Evolutionary conservation across 1,140 invertebrate genomes (phyloP).

Genomic region (Anastrepha obliqua): DNA sequence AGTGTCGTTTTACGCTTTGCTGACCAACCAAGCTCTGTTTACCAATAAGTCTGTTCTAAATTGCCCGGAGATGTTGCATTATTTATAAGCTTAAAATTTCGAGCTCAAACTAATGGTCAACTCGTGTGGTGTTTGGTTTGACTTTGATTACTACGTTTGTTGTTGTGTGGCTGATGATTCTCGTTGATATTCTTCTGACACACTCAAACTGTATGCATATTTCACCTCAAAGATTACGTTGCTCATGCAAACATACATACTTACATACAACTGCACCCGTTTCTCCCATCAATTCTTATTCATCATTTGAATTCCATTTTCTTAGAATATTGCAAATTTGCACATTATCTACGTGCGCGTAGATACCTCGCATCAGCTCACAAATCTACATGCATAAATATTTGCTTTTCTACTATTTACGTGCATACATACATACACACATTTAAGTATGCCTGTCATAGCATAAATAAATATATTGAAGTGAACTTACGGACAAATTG

Average conservation of each 20-base stretch:
- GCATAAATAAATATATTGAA: background rate
- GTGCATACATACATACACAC: background rate
- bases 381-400: background rate
- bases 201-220: background rate
- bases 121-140: background rate
- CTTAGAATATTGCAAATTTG: constrained; percentile 7
- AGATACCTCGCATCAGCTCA: background rate
- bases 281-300: too few relatives aligned
- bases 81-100: background rate
- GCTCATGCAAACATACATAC: background rate
- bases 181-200: background rate
- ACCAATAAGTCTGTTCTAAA: background rate
- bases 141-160: background rate
- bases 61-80: background rate
- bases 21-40: background rate
- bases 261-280: too few relatives aligned
- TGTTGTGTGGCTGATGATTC: background rate
- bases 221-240: background rate
- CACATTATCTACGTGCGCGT: background rate
- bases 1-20: background rate
- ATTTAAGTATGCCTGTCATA: background rate
- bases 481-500: constrained; percentile 6
- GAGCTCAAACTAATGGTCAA: constrained; percentile 33
- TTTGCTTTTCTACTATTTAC: background rate
- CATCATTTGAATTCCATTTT: background rate